Base-by-base conservation (phyloP, 2,113 vertebrate genomes). In the Rana temporaria region DNA sequence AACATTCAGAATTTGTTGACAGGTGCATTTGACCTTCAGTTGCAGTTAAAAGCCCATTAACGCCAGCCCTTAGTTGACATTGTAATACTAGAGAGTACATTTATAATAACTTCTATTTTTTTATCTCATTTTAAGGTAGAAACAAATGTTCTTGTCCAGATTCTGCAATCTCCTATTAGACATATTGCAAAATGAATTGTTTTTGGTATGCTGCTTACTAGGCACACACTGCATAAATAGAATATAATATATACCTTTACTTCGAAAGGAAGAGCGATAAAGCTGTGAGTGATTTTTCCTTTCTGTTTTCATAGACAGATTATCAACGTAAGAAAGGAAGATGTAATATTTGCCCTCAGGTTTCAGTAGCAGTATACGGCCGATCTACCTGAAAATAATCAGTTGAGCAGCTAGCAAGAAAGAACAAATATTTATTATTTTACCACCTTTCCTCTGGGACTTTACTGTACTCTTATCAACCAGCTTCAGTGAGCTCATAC, bases 351-450 rank as follows among this genome's bases (percentile, higher is more conserved):
- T 59, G 64, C 64, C 64, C 24, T 64, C 77, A 79, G 62, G 74
- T 65, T 77, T 62, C 38, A 65, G 20, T 14, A 79, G 32, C 52
- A 57, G 55, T 42, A 55, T 57, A 56, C 30, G 20, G 55, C 53
- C 53, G 17, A 68, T 69, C 30, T 30, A 68, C 64, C 64, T 79
- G 77, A 69, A 68, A 68, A 79, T 79, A 79, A 79, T 68, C 76
- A 79, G 52, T 64, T 6, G 75, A 79, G 53, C 65, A 57, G 77
- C 65, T 42, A 57, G 77, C 77, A 42, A 59, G 62, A 69, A 14
- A 68, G 32, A 79, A 62, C 32, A 75, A 60, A 68, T 78, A 56
- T 78, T 78, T 78, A 78, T 78, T 78, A 67, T 67, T 78, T 67
- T 56, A 78, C 48, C 38, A 79, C 53, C 55, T 56, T 59, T 66